Evolutionary conservation across 2,888 invertebrate species (phyloP).

Genomic region (Drosophila nigricruria): DNA sequence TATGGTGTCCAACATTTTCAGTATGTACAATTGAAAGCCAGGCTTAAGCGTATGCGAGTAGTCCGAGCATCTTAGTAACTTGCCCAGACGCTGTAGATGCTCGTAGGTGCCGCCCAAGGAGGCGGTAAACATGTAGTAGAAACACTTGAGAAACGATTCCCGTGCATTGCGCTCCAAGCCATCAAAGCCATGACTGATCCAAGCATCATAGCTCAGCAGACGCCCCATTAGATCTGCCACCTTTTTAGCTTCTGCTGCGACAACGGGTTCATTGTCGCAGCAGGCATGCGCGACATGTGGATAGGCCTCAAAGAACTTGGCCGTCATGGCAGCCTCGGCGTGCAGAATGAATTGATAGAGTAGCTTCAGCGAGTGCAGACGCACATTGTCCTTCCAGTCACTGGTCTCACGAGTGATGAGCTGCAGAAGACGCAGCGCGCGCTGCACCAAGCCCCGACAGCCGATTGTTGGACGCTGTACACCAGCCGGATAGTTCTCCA

Average conservation of each 20-base stretch:
- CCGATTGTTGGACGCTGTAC: conserved; percentile 93
- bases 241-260: conserved; percentile 80
- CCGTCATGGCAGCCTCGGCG: conserved; percentile 83
- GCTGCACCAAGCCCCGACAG: conserved; percentile 92
- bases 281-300: conserved; percentile 81
- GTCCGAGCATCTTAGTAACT: conserved; percentile 70
- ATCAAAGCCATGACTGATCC: conserved; percentile 82
- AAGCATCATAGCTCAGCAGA: conserved; percentile 80
- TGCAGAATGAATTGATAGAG: conserved; percentile 84
- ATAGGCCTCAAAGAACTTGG: conserved; percentile 84
- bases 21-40: conserved; percentile 77
- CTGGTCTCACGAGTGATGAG: conserved; percentile 81
- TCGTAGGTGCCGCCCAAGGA: conserved; percentile 60
- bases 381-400: conserved; percentile 85
- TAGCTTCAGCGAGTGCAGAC: conserved; percentile 83
- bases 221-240: conserved; percentile 84
- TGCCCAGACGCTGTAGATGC: conserved; percentile 71
- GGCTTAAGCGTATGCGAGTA: conserved; percentile 81
- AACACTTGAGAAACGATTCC: conserved; percentile 82
- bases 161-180: conserved; percentile 77
- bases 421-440: conserved; percentile 86
- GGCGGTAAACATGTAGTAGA: conserved; percentile 80
- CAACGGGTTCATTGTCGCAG: conserved; percentile 73
- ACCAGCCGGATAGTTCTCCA: conserved; percentile 90
- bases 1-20: conserved; percentile 73